Conservation (phyloP, 2,797 vertebrate genomes). For the Percopsis omiscomaycus region DNA sequence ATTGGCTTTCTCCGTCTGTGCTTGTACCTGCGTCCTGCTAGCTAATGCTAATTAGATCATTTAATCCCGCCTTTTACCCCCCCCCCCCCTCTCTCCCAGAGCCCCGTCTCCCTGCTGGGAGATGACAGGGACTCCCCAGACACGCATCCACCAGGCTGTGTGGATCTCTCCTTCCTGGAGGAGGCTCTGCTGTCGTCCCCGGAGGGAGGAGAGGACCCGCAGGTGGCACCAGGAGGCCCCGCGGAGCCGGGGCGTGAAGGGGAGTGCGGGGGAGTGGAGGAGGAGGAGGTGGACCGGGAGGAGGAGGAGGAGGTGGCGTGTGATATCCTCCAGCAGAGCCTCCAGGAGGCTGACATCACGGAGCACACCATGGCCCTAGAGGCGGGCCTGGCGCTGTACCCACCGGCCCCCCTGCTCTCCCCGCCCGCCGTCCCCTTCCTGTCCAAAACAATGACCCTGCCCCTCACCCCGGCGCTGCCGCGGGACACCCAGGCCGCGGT, state of each 20-base stretch:
- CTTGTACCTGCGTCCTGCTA: conserved; percentile 46
- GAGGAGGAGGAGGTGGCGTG: conserved; percentile 72
- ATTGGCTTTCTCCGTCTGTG: conserved; percentile 37
- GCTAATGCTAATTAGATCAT: conserved; percentile 42
- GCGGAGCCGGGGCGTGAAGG: conserved; percentile 53
- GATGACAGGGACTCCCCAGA: conserved; percentile 74
- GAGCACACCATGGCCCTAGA: conserved; percentile 83
- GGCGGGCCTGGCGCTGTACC: conserved; percentile 75
- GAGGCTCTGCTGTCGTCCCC: conserved; percentile 80
- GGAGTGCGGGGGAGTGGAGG: conserved; percentile 59
- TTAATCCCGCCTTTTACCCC: conserved; percentile 14
- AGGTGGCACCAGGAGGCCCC: conserved; percentile 42
- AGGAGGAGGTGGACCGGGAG: conserved; percentile 52
- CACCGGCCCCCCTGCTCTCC: conserved; percentile 63
- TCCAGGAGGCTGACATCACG: conserved; percentile 83
- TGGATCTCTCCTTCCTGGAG: conserved; percentile 84
- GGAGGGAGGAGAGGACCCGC: conserved; percentile 58
- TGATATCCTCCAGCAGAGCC: conserved; percentile 82
- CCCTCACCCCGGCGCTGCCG: conserved; percentile 60
- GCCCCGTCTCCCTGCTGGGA: conserved; percentile 80
- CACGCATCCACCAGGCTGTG: conserved; percentile 74
- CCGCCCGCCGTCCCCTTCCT: conserved; percentile 61
- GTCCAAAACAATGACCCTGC: conserved; percentile 69
- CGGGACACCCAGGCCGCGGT: conserved; percentile 81
- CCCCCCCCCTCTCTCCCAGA: conserved; percentile 57